These are phyloP conservation scores for Nibea albiflora DNA, from an alignment of 2,113 vertebrate genomes.

Conservation along the genomic window DNA sequence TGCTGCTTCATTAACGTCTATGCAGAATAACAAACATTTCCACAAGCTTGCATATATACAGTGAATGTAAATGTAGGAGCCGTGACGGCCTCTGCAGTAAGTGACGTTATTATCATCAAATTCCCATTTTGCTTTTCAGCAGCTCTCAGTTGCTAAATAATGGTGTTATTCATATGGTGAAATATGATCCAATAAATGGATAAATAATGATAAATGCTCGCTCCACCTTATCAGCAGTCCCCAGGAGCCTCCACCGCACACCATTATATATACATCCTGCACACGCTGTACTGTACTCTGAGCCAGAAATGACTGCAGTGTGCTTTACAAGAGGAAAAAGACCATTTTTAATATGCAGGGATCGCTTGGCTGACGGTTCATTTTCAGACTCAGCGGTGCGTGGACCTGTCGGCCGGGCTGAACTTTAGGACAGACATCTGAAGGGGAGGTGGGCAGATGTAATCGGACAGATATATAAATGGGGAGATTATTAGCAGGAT, in stretches of 20 bases:
- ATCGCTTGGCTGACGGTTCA: slow-evolving; percentile 50
- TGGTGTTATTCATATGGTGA: slow-evolving; percentile 23
- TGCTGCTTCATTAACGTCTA: slow-evolving; percentile 35
- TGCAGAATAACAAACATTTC: slow-evolving; percentile 6
- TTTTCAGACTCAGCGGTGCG: slow-evolving; percentile 46
- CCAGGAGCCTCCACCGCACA: slow-evolving; percentile 45
- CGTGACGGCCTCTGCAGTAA: slow-evolving; percentile 12
- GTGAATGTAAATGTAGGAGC: slow-evolving; percentile 4
- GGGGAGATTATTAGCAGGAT: slow-evolving; percentile 48
- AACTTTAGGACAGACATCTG: slow-evolving; percentile 41
- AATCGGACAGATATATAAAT: slow-evolving; percentile 30
- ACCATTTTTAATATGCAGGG: slow-evolving; percentile 51
- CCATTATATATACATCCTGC: slow-evolving; percentile 16
- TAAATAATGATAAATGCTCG: slow-evolving; percentile 53
- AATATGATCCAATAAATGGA: slow-evolving; percentile 53
- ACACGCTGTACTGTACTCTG: background rate
- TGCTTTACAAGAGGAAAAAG: slow-evolving; percentile 37
- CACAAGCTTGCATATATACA: slow-evolving; percentile 13
- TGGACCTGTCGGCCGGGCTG: slow-evolving; percentile 33
- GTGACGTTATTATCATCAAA: slow-evolving; percentile 29
- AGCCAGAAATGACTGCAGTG: slow-evolving; percentile 38
- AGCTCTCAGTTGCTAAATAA: slow-evolving; percentile 37
- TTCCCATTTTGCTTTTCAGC: slow-evolving; percentile 40
- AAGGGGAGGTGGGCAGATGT: slow-evolving; percentile 29
- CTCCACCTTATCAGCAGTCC: slow-evolving; percentile 59